A percentile compares a stretch with the other conserved stretches of the same genome.
Conservation (phyloP, 1,140 invertebrate species). For the Psix sp. region DNA sequence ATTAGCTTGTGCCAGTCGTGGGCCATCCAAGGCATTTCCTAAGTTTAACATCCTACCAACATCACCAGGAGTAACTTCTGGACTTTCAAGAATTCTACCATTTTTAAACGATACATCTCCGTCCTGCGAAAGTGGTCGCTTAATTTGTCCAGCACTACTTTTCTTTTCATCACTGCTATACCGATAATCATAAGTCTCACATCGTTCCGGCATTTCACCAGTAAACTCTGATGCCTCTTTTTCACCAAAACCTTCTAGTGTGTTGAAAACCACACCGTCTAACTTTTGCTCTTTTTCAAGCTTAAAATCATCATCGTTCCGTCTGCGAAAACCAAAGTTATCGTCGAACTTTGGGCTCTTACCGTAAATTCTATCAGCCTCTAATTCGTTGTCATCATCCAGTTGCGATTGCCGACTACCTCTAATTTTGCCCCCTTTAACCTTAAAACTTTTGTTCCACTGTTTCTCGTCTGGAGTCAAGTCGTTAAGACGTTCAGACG, state of each 20-base stretch:
- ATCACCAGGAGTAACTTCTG: conserved; percentile 72
- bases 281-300: conserved; percentile 47
- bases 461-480: conserved; percentile 44
- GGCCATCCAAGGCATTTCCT: conserved; percentile 74
- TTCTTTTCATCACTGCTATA: conserved; percentile 67
- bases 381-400: conserved; percentile 71
- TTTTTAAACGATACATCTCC: conserved; percentile 69
- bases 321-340: conserved; percentile 61
- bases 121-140: conserved; percentile 71
- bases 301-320: conserved; percentile 50
- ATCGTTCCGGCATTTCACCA: conserved; percentile 24
- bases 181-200: conserved; percentile 65
- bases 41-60: conserved; percentile 75
- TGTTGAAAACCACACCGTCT: conserved; percentile 72
- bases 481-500: conserved; percentile 67
- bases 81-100: conserved; percentile 64
- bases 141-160: conserved; percentile 68
- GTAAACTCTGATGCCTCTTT: too few relatives aligned
- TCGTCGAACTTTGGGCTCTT: conserved; percentile 76
- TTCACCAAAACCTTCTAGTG: conserved; percentile 72
- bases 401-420: conserved; percentile 70
- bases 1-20: conserved; percentile 72
- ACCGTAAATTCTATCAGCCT: conserved; percentile 71
- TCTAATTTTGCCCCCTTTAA: conserved; percentile 60
- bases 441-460: conserved; percentile 56